phyloP scores from a whole-genome alignment of 2,888 invertebrate species.

The Coelinius sp. region DNA sequence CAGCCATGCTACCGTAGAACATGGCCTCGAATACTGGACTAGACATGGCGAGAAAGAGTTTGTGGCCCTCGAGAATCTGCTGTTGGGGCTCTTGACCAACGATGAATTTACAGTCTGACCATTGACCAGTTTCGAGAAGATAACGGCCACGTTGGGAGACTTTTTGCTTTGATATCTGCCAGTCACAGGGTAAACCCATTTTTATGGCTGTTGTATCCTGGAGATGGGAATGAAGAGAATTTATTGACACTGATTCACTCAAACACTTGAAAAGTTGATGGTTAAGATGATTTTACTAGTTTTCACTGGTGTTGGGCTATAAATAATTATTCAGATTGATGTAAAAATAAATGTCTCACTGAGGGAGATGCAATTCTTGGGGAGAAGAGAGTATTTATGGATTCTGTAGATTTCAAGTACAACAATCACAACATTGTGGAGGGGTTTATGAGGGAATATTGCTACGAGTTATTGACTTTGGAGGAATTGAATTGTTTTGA shows the following conservation, averaged over 20 bases:
- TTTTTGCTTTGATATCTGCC: slow-evolving; percentile 82
- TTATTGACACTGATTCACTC: too few relatives aligned
- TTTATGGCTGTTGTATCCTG: slow-evolving; percentile 30
- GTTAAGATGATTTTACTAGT: too few relatives aligned
- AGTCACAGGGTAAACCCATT: slow-evolving; percentile 78
- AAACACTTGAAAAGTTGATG: too few relatives aligned
- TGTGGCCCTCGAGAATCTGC: slow-evolving; percentile 82
- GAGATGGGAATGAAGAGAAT: neutral
- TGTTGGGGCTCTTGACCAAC: slow-evolving; percentile 86
- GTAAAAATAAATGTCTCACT: neutral
- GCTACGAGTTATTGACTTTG: neutral
- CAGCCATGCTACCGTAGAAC: slow-evolving; percentile 89
- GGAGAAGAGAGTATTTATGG: neutral
- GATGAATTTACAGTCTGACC: slow-evolving; percentile 87
- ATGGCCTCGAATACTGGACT: slow-evolving; percentile 91
- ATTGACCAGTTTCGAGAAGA: slow-evolving; percentile 83
- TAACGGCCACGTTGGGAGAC: slow-evolving; percentile 82
- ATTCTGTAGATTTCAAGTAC: neutral
- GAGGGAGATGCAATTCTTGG: neutral
- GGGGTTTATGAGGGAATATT: neutral
- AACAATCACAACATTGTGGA: neutral
- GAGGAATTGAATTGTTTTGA: neutral
- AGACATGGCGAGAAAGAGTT: slow-evolving; percentile 86
- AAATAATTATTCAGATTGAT: slow-evolving; percentile 12
- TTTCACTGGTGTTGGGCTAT: too few relatives aligned